These are phyloP conservation scores for Shinisaurus crocodilurus DNA, from an alignment of 2,113 vertebrate species.

Conservation along the genomic window DNA sequence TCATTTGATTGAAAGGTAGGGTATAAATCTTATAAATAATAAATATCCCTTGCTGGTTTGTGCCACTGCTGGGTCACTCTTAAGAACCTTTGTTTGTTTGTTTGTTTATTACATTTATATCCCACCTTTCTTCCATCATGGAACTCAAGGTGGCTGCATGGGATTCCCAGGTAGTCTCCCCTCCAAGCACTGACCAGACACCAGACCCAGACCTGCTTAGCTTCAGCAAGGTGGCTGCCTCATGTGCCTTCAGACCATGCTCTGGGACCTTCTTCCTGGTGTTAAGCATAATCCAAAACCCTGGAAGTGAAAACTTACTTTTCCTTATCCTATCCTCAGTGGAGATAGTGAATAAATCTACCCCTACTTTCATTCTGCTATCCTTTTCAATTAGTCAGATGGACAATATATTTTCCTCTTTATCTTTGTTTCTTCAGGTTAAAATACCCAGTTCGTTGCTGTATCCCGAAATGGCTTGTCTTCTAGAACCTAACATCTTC, in stretches of 20 bases:
- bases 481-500: background rate
- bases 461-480: background rate
- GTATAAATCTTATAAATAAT: background rate
- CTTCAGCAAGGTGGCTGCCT: background rate
- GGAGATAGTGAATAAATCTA: background rate
- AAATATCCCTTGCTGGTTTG: background rate
- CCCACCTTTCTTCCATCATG: too few species aligned
- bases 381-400: too few species aligned
- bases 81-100: background rate
- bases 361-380: too few species aligned
- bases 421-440: background rate
- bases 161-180: too few species aligned
- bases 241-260: background rate
- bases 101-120: too few species aligned
- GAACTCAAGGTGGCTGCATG: too few species aligned
- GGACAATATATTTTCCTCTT: background rate
- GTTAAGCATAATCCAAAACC: too few species aligned
- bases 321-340: background rate
- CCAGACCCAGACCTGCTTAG: too few species aligned
- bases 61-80: background rate
- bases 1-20: background rate
- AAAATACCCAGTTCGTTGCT: background rate
- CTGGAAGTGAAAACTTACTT: background rate
- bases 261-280: background rate
- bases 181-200: too few species aligned